Conservation (phyloP, 2,113 vertebrate species). For the Sebastes fasciatus region DNA sequence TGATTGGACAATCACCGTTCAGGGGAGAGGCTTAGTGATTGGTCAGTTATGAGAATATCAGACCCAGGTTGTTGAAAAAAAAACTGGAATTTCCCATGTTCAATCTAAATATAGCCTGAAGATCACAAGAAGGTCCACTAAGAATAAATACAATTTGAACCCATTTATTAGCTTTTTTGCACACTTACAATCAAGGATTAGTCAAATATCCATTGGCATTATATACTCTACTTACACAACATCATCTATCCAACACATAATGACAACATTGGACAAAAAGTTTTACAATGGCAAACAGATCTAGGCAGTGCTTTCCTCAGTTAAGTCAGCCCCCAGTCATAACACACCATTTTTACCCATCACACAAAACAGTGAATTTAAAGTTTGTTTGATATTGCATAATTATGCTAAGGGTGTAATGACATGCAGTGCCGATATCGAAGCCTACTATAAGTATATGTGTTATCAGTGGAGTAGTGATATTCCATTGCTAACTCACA, state of each 20-base stretch:
- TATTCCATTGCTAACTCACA: slow-evolving; percentile 62
- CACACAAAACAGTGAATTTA: slow-evolving; percentile 66
- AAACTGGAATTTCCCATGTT: neutral
- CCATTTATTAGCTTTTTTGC: slow-evolving; percentile 82
- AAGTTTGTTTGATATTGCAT: slow-evolving; percentile 75
- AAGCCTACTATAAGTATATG: slow-evolving; percentile 68
- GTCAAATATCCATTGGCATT: slow-evolving; percentile 72
- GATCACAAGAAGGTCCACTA: slow-evolving; percentile 31
- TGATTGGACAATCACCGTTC: neutral
- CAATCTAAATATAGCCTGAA: neutral
- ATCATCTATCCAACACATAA: slow-evolving; percentile 76
- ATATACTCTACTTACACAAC: slow-evolving; percentile 74
- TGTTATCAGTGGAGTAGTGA: slow-evolving; percentile 74
- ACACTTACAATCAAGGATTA: slow-evolving; percentile 81
- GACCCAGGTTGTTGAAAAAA: neutral
- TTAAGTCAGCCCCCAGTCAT: slow-evolving; percentile 32
- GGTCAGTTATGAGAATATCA: neutral
- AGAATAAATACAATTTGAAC: slow-evolving; percentile 60
- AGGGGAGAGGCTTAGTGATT: neutral
- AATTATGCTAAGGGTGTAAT: slow-evolving; percentile 77
- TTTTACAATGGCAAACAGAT: slow-evolving; percentile 79
- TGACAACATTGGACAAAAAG: slow-evolving; percentile 71
- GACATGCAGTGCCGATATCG: slow-evolving; percentile 80
- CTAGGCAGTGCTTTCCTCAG: slow-evolving; percentile 72
- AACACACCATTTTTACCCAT: slow-evolving; percentile 50